A percentile compares a stretch with the other conserved stretches of the same genome.
Evolutionary conservation across 2,888 invertebrate species (phyloP).

Genomic region (Lasioglossum leucozonium): DNA sequence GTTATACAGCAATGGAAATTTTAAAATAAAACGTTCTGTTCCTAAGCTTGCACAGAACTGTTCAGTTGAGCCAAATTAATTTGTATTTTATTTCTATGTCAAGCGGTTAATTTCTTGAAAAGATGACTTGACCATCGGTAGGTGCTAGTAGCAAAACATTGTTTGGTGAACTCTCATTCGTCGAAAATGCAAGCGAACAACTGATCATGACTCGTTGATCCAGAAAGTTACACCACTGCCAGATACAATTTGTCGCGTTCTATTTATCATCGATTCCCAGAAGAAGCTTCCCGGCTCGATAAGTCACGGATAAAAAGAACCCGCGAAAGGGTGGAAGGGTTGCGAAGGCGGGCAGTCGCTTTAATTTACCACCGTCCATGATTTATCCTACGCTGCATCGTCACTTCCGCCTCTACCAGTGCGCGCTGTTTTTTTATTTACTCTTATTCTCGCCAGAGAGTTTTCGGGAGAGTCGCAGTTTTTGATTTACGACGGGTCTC

Average conservation of each 20-base stretch:
- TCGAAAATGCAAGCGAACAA: no score
- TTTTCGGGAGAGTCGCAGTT: conserved; percentile 71
- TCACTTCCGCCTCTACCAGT: conserved; percentile 65
- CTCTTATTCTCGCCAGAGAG: conserved; percentile 46
- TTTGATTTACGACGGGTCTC: conserved; percentile 68
- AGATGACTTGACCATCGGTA: not conserved
- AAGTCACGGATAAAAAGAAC: conserved; percentile 69
- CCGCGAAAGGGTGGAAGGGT: conserved; percentile 28
- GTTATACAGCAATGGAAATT: no score
- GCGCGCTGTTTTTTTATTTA: not conserved
- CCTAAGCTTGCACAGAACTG: no score
- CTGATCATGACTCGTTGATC: not conserved
- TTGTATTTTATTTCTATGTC: no score
- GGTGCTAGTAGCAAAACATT: no score
- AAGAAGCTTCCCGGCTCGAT: conserved; percentile 66
- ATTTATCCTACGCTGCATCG: conserved; percentile 73
- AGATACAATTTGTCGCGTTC: conserved; percentile 76
- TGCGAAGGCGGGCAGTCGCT: conserved; percentile 67
- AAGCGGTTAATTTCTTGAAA: not conserved
- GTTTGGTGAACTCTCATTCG: no score
- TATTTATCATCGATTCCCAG: conserved; percentile 73
- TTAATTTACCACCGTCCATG: conserved; percentile 78
- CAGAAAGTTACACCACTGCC: conserved; percentile 20
- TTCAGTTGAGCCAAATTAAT: no score
- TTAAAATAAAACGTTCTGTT: no score